Percentiles rank a stretch among this genome's conserved stretches.
phyloP scores from a whole-genome alignment of 2,113 vertebrate species.

The Ardeotis arabs region DNA sequence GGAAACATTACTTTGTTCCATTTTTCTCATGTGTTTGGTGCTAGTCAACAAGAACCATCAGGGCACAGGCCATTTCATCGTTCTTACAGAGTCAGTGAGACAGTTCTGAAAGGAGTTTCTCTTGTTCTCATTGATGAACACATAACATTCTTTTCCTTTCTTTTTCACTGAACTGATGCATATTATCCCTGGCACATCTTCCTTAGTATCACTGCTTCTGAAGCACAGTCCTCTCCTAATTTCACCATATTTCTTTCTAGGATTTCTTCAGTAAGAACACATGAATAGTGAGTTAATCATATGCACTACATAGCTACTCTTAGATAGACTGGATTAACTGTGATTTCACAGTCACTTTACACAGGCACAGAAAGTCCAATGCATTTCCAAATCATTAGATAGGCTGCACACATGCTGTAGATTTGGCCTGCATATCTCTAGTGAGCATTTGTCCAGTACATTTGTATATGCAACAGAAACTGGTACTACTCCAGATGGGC shows the following conservation, averaged over 20 bases:
- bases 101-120: not conserved
- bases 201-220: not conserved
- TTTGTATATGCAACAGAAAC: not conserved
- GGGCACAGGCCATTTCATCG: not conserved
- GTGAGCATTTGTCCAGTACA: not conserved
- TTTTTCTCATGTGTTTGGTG: not conserved
- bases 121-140: not conserved
- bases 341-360: not conserved
- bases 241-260: not conserved
- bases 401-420: not conserved
- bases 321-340: not conserved
- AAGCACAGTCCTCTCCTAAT: not conserved
- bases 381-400: not conserved
- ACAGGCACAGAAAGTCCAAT: not conserved
- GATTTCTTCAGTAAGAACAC: not conserved
- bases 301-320: not conserved
- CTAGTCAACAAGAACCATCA: not conserved
- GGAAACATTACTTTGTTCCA: not conserved
- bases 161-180: not conserved
- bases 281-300: not conserved
- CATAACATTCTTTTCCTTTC: not conserved
- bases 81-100: not conserved
- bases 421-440: not conserved
- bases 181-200: not conserved
- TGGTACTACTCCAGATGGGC: not conserved